phyloP scores from a whole-genome alignment of 2,797 vertebrate species.

The Triplophysa bombifrons region DNA sequence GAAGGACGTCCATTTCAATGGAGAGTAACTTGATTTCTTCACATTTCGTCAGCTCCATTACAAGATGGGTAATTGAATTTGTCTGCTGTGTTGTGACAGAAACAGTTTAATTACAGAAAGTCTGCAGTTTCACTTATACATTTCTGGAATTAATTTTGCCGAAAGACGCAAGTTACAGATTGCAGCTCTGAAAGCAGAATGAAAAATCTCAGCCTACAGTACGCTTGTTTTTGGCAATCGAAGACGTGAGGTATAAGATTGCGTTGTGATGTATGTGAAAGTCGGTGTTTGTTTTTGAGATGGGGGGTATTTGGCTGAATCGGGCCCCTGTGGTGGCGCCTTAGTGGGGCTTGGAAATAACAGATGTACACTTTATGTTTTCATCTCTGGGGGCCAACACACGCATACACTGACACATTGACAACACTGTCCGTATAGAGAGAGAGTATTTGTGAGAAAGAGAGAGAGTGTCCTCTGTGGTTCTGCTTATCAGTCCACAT shows the following conservation, averaged over 20 bases:
- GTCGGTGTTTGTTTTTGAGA: conserved; percentile 31
- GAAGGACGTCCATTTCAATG: not conserved
- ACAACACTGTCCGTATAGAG: not conserved
- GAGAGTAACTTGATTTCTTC: conserved; percentile 13
- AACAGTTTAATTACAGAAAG: conserved; percentile 14
- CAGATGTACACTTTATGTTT: conserved; percentile 50
- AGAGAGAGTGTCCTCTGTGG: conserved; percentile 28
- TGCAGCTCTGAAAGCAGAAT: too few relatives aligned
- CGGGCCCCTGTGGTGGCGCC: conserved; percentile 35
- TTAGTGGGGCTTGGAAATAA: conserved; percentile 21
- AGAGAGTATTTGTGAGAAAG: not conserved
- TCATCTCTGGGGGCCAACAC: conserved; percentile 28
- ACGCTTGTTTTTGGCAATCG: not conserved
- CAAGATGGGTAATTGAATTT: conserved; percentile 37
- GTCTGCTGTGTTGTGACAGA: conserved; percentile 25
- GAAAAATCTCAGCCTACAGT: not conserved
- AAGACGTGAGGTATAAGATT: not conserved
- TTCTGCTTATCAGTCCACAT: conserved; percentile 29
- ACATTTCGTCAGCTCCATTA: conserved; percentile 33
- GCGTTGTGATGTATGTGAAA: conserved; percentile 1
- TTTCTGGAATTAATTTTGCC: conserved; percentile 41
- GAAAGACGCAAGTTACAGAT: too few relatives aligned
- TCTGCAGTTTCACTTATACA: conserved; percentile 26
- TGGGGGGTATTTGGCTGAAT: conserved; percentile 26
- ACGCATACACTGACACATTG: not conserved